Evolutionary conservation across 1,140 invertebrate species (phyloP).

Genomic region (Zaprionus camerounensis): DNA sequence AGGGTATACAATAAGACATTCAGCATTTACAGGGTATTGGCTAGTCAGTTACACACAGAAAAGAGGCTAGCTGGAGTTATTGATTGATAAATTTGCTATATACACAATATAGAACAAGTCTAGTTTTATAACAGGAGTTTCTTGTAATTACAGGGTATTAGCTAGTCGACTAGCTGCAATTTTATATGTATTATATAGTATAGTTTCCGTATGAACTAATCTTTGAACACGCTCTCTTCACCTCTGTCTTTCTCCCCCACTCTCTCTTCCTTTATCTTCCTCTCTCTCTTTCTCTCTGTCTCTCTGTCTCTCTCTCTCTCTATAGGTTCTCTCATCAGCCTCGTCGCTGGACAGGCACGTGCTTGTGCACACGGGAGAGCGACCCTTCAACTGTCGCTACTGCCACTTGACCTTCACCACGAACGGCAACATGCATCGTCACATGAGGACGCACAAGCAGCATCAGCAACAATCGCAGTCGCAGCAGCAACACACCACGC

Average conservation of each 20-base stretch:
- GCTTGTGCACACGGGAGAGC: constrained; percentile 90
- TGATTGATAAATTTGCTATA: not conserved
- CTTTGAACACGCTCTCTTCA: not conserved
- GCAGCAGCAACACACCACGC: constrained; percentile 5
- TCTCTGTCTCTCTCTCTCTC: not conserved
- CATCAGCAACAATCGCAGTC: constrained; percentile 69
- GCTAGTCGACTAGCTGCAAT: not conserved
- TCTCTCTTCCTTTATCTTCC: not conserved
- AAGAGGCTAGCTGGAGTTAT: not conserved
- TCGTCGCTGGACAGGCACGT: constrained; percentile 91
- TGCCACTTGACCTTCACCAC: constrained; percentile 94
- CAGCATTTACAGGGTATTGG: not conserved
- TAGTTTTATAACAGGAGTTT: too few species aligned
- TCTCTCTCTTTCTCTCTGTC: not conserved
- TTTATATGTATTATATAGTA: not conserved
- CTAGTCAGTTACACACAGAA: not conserved
- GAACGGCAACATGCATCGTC: constrained; percentile 95
- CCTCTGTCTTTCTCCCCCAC: not conserved
- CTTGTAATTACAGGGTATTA: constrained; percentile 1
- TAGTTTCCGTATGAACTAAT: not conserved
- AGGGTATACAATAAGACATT: not conserved
- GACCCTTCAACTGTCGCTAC: constrained; percentile 91
- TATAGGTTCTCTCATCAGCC: constrained; percentile 89
- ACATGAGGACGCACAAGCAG: constrained; percentile 89
- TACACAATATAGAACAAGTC: too few species aligned